Conservation (phyloP, 2,113 vertebrate genomes). For the Apus apus region DNA sequence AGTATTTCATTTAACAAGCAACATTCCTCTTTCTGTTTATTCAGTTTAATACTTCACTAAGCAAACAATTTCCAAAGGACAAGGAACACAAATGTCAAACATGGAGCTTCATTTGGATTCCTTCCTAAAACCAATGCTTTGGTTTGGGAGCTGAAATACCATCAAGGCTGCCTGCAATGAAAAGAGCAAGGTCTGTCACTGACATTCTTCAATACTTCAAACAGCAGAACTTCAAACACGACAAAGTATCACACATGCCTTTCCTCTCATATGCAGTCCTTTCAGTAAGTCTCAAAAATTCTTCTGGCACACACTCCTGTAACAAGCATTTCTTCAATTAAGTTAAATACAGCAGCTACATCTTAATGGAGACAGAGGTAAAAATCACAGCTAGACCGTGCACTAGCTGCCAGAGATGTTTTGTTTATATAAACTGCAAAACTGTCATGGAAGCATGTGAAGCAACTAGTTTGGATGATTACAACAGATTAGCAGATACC, state of each 20-base stretch:
- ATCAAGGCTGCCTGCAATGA: not conserved
- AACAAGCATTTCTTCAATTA: not conserved
- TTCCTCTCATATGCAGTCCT: not conserved
- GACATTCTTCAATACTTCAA: not conserved
- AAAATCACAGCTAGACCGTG: not conserved
- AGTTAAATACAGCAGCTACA: not conserved
- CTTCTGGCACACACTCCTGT: not conserved
- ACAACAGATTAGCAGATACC: not conserved
- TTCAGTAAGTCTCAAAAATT: not conserved
- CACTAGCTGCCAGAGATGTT: not conserved
- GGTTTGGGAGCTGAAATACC: not conserved
- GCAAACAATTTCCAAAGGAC: not conserved
- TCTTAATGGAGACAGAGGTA: not conserved
- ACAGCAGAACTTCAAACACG: not conserved
- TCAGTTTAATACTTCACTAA: not conserved
- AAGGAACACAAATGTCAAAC: not conserved
- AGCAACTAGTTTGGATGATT: not conserved
- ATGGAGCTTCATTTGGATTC: not conserved
- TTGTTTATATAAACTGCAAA: not conserved
- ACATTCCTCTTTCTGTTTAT: not conserved
- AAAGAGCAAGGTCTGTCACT: not conserved
- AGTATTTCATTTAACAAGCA: not conserved
- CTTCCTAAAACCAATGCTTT: not conserved
- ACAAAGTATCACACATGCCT: not conserved
- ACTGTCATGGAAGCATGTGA: not conserved